A percentile compares a stretch with the other conserved stretches of the same genome.
Conservation (phyloP, 2,113 vertebrate species). For the Tupaia tana region DNA sequence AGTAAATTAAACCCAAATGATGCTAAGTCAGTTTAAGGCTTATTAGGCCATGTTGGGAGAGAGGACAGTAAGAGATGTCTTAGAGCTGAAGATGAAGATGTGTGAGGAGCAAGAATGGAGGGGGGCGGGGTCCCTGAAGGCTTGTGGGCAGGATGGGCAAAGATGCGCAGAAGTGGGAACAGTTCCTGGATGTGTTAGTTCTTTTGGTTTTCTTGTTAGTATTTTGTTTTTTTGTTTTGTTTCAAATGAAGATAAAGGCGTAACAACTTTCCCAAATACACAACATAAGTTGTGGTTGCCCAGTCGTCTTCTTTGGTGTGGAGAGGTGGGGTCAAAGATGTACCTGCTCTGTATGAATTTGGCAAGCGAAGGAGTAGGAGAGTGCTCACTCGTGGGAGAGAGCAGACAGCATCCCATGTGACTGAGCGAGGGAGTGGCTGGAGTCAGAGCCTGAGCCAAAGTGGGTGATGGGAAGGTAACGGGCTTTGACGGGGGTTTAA, state of each 20-base stretch:
- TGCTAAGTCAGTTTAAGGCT: not conserved
- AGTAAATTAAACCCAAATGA: not conserved
- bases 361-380: not conserved
- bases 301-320: not conserved
- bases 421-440: not conserved
- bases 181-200: not conserved
- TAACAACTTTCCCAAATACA: slow-evolving; percentile 1
- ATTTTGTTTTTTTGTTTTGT: not conserved
- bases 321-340: not conserved
- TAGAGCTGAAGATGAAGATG: not conserved
- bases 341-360: not conserved
- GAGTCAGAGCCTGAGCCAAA: too few species aligned
- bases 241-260: not conserved
- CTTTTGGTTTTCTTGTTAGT: not conserved
- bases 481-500: not conserved
- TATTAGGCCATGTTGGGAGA: not conserved
- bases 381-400: not conserved
- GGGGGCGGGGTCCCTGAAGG: not conserved
- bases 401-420: not conserved
- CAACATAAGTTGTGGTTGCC: not conserved
- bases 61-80: not conserved
- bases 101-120: not conserved
- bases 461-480: not conserved
- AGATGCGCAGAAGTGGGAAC: not conserved
- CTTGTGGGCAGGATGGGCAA: not conserved